Conservation (phyloP, 1,140 invertebrate genomes). For the Heliconius eleuchia region DNA sequence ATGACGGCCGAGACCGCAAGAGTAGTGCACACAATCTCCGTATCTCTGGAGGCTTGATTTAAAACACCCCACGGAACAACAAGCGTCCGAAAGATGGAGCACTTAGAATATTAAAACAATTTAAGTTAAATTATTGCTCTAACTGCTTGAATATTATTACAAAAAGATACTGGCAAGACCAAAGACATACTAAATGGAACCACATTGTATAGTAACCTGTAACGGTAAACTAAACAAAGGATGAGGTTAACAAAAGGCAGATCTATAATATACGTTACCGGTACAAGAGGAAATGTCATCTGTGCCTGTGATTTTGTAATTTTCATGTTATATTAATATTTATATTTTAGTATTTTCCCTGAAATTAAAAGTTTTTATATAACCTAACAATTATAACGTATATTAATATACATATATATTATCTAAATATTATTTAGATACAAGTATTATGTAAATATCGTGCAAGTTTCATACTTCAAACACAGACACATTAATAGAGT, state of each 20-base stretch:
- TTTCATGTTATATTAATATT: background rate
- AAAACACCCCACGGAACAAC: slow-evolving; percentile 58
- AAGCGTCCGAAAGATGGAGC: slow-evolving; percentile 32
- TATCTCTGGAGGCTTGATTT: slow-evolving; percentile 53
- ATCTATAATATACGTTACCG: slow-evolving; percentile 1
- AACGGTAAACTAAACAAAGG: slow-evolving; percentile 10
- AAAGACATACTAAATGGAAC: background rate
- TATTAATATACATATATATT: background rate
- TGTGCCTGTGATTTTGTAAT: background rate
- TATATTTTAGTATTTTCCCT: background rate
- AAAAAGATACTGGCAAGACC: background rate
- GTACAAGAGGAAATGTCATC: background rate
- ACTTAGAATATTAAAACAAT: slow-evolving; percentile 30
- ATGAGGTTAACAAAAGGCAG: slow-evolving; percentile 4
- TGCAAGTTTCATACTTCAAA: background rate
- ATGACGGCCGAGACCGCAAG: slow-evolving; percentile 54
- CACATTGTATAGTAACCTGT: slow-evolving; percentile 1
- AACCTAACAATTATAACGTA: background rate
- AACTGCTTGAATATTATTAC: background rate
- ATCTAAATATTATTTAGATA: too few species aligned
- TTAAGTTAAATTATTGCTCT: slow-evolving; percentile 23
- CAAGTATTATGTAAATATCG: background rate
- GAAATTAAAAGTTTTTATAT: too few species aligned
- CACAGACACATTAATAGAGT: slow-evolving; percentile 5
- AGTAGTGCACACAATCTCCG: slow-evolving; percentile 60